Base-by-base conservation (phyloP, 1,140 invertebrate genomes). In the Zaprionus vittiger region DNA sequence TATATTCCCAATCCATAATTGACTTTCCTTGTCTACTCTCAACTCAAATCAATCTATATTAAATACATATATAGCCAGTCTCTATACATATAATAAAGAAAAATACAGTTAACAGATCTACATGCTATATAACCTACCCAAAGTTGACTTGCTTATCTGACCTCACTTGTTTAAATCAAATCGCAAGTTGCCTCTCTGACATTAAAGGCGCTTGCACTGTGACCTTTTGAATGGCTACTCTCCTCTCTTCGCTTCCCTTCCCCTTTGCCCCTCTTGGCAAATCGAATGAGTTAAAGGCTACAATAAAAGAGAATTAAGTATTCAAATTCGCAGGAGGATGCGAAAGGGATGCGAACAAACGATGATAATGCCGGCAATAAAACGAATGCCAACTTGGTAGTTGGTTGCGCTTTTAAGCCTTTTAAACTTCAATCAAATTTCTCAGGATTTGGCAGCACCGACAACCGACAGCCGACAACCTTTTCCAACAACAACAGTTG, bases 391-490 rank as follows among this genome's bases (percentile, higher is more conserved):
- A 89, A 90, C 85, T 81, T 89, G 85, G 85, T 81, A 90, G 84
- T 85, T 89, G 85, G 64, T 59, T 67, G 81, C 63, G 84, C 82
- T 84, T 89, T 87, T 71, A 84, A 76, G 74, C 77, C 80, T 76
- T 89, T 83, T 81, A 89, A 81, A 77, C 84, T 84, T 84, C 81
- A 87, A 87, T 89, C 84, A 89, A 90, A 90, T 90, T 85, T 89
- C 83, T 87, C 83, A 85, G 83, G 79, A 81, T 67, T 77, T 62
- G 54, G 64, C 69, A 65, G 61, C 64, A 34, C 24, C 44, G 47
- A 38, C 41, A 15, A 49, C 44, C 28, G 57, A 37, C 56, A 34
- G 7, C 34, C 31, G 20, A 37, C 17, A 62, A 26, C 62, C 31
- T 31, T 34, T 11, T 9, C 2, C 49, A 37, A 56, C 28, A 64